Evolutionary conservation across 1,140 invertebrate genomes (phyloP).

Genomic region (Drosophila mauritiana): DNA sequence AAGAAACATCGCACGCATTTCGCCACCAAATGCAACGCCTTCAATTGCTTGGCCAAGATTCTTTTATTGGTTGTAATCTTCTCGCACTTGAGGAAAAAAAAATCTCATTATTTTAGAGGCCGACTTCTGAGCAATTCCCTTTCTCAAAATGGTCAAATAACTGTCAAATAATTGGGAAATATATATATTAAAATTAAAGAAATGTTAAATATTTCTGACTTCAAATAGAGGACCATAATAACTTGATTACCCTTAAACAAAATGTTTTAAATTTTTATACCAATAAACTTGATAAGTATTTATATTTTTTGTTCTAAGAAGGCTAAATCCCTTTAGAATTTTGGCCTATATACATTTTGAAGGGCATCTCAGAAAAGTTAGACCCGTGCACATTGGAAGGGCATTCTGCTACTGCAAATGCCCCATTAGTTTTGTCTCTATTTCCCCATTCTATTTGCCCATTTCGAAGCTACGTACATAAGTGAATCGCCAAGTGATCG

Average conservation of each 20-base stretch:
- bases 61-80: slow-evolving; percentile 26
- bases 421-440: not conserved
- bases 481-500: slow-evolving; percentile 10
- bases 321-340: no score
- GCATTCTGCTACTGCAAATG: not conserved
- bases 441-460: slow-evolving; percentile 1
- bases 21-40: slow-evolving; percentile 8
- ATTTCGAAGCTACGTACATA: not conserved
- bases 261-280: no score
- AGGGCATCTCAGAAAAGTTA: not conserved
- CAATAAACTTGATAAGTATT: no score
- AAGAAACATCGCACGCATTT: slow-evolving; percentile 37
- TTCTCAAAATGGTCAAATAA: not conserved
- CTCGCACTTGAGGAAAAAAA: not conserved
- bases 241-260: no score
- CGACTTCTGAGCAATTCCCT: not conserved
- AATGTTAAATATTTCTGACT: no score
- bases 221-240: no score
- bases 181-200: not conserved
- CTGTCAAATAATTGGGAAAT: not conserved
- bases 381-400: not conserved
- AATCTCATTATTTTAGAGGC: slow-evolving; percentile 2
- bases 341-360: no score
- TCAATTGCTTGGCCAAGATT: slow-evolving; percentile 43
- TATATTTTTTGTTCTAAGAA: no score